Evolutionary conservation across 2,113 vertebrate genomes (phyloP), one percentile per base, ranked within the genome.

Genomic region (Gopherus flavomarginatus): DNA sequence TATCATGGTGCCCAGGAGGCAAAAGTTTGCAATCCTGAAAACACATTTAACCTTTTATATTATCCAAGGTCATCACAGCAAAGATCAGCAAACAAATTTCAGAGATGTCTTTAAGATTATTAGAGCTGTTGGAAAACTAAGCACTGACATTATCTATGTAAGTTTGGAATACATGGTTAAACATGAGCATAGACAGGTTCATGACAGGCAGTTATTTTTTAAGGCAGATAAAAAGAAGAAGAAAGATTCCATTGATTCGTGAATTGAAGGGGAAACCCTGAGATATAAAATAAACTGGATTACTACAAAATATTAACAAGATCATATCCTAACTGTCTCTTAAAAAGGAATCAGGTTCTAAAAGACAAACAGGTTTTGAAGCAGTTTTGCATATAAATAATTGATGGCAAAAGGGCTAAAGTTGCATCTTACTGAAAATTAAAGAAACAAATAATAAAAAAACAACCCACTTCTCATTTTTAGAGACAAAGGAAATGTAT

Each of bases 91-190:
- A 95, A 47, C 88, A 87, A 85, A 93, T 95, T 95, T 95, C 81
- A 44, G 65, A 90, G 65, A 91, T 97, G 95, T 95, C 93, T 96
- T 78, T 75, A 62, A 92, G 92, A 93, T 95, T 82, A 91, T 95
- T 97, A 90, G 47, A 44, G 83, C 6, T 88, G 42, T 82, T 94
- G 81, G 62, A 93, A 96, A 94, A 93, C 88, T 42, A 92, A 93
- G 13, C 5, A 7, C 31, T 96, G 94, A 93, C 72, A 19, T 90
- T 93, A 94, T 95, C 89, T 94, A 24, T 0, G 0, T 80, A 52
- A 94, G 44, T 79, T 87, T 35, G 65, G 91, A 93, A 89, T 22
- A 87, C 91, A 77, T 9, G 35, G 11, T 52, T 94, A 86, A 95
- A 81, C 81, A 77, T 85, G 49, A 92, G 5, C 6, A 31, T 83